phyloP scores from a whole-genome alignment of 35 echinoderm and acorn worm genomes.

The Stichopus chloronotus region DNA sequence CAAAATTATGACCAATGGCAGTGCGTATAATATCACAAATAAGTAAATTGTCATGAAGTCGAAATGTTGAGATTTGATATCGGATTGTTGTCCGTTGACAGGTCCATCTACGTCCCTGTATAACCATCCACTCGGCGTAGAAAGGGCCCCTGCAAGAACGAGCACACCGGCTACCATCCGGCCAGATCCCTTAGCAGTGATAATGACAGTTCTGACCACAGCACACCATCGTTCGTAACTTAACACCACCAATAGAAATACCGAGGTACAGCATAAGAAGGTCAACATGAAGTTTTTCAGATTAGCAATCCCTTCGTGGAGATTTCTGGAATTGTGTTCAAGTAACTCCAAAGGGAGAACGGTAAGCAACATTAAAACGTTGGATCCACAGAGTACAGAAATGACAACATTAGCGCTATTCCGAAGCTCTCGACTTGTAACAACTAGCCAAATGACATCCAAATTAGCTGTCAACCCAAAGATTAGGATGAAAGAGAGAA shows the following conservation, averaged over 20 bases:
- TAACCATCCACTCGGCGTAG: neutral
- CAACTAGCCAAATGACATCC: neutral
- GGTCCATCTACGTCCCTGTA: no score
- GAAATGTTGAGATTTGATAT: no score
- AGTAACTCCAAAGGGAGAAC: neutral
- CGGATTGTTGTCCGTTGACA: no score
- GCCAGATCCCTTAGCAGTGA: neutral
- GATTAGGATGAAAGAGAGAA: neutral
- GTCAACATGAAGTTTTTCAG: neutral
- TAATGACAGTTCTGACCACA: neutral
- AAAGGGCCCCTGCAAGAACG: neutral
- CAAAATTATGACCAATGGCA: neutral
- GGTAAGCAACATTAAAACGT: neutral
- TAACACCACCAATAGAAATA: constrained; percentile 7
- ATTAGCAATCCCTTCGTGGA: neutral
- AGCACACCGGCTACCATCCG: neutral
- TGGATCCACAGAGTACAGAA: neutral
- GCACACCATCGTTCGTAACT: constrained; percentile 39
- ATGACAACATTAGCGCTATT: neutral
- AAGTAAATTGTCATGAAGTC: neutral
- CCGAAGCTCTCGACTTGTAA: neutral
- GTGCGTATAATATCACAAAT: neutral
- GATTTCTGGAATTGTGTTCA: neutral
- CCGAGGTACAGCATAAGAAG: neutral
- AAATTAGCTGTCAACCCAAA: neutral